These are phyloP conservation scores for Anguilla pacifica DNA, from an alignment of 2,797 vertebrate genomes.

Conservation along the genomic window DNA sequence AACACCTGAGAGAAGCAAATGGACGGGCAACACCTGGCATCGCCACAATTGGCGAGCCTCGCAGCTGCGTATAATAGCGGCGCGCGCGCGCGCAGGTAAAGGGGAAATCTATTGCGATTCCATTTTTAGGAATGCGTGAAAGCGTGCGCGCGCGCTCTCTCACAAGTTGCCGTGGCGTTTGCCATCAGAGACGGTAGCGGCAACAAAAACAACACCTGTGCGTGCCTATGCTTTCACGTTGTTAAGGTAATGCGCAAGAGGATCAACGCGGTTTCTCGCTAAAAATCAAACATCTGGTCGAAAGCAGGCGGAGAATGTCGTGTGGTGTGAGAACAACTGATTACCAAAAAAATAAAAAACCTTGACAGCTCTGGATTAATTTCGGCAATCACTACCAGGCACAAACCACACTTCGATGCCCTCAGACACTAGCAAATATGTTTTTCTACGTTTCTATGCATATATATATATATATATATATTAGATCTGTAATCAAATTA, in stretches of 20 bases:
- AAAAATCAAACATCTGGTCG: neutral
- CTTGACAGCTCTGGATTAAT: neutral
- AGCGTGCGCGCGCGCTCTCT: neutral
- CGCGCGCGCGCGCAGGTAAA: neutral
- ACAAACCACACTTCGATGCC: neutral
- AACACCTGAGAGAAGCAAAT: conserved; percentile 13
- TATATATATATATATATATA: too few species aligned
- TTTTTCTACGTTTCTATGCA: neutral
- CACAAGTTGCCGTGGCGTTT: neutral
- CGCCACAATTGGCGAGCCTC: neutral
- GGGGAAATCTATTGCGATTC: neutral
- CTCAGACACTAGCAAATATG: neutral
- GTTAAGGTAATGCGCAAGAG: neutral
- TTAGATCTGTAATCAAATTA: too few species aligned
- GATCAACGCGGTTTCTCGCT: neutral
- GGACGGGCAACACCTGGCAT: neutral
- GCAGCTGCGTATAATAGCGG: neutral
- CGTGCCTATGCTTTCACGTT: neutral
- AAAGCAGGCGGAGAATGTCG: neutral
- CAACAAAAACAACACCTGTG: neutral
- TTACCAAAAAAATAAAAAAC: neutral
- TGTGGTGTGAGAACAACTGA: neutral
- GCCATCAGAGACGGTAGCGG: neutral
- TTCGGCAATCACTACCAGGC: neutral
- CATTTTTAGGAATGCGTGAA: neutral